Percentiles rank a stretch among this genome's conserved stretches.
These are phyloP conservation scores for Pseudopipra pipra DNA, from an alignment of 2,113 vertebrate genomes.

Conservation along the genomic window DNA sequence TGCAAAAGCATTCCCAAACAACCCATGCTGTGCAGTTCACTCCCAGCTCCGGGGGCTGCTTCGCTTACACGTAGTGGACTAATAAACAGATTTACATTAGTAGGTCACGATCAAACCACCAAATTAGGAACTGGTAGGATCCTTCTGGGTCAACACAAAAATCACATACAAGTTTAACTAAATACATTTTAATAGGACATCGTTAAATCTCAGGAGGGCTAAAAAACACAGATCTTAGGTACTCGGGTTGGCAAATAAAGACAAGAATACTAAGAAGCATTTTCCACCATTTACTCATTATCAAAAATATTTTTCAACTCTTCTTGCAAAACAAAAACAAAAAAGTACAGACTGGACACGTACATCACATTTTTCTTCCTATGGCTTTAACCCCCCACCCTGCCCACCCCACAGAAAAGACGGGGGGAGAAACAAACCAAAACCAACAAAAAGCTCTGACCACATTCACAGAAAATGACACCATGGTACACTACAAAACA, in stretches of 20 bases:
- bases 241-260: conserved; percentile 82
- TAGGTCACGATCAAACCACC: conserved; percentile 64
- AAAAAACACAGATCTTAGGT: conserved; percentile 74
- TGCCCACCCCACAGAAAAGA: conserved; percentile 69
- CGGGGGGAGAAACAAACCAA: conserved; percentile 67
- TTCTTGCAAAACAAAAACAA: conserved; percentile 88
- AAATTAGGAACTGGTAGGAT: conserved; percentile 42
- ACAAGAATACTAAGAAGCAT: conserved; percentile 87
- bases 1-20: conserved; percentile 40
- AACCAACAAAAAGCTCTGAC: conserved; percentile 81
- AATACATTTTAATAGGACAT: conserved; percentile 81
- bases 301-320: conserved; percentile 95
- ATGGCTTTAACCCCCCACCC: conserved; percentile 89
- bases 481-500: conserved; percentile 82
- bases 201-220: conserved; percentile 69
- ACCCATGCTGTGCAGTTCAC: background rate
- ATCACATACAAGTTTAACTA: conserved; percentile 78
- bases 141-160: conserved; percentile 80
- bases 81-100: conserved; percentile 64
- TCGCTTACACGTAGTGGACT: conserved; percentile 50
- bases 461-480: conserved; percentile 86
- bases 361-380: conserved; percentile 87
- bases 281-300: conserved; percentile 90
- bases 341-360: conserved; percentile 84
- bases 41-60: conserved; percentile 23